phyloP scores from a whole-genome alignment of 2,888 invertebrate genomes.

The Cyclophora albipunctata region DNA sequence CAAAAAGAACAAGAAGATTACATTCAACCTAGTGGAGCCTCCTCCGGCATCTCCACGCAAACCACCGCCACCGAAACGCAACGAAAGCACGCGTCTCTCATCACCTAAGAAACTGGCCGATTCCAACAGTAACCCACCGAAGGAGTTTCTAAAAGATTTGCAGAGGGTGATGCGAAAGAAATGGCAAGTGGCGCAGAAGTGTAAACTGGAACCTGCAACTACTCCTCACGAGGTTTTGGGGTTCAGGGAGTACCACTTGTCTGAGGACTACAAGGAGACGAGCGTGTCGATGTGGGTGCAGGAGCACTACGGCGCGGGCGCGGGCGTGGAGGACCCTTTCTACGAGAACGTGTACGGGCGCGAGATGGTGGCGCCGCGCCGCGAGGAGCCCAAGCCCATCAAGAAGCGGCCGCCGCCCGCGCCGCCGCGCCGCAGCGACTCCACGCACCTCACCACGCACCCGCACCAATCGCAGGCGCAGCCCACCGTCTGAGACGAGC shows the following conservation, averaged over 20 bases:
- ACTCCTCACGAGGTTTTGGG: constrained; percentile 94
- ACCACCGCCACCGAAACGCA: constrained; percentile 84
- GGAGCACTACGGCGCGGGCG: constrained; percentile 87
- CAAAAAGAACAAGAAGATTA: constrained; percentile 79
- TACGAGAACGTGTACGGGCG: constrained; percentile 82
- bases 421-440: constrained; percentile 91
- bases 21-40: constrained; percentile 75
- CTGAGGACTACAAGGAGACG: constrained; percentile 84
- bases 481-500: constrained; percentile 41
- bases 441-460: constrained; percentile 52
- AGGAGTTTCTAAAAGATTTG: constrained; percentile 89
- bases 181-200: constrained; percentile 95
- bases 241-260: constrained; percentile 86
- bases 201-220: constrained; percentile 89
- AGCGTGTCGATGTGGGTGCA: constrained; percentile 94
- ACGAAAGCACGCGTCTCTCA: constrained; percentile 82
- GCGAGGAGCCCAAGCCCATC: constrained; percentile 55
- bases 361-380: constrained; percentile 37
- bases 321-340: constrained; percentile 72
- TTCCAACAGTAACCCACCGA: constrained; percentile 82
- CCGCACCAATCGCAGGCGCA: constrained; percentile 35
- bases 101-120: constrained; percentile 86
- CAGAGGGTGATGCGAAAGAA: constrained; percentile 95
- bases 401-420: constrained; percentile 90
- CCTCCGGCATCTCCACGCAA: constrained; percentile 78